Percentiles rank a stretch among this genome's conserved stretches.
Conservation (phyloP, 1,140 invertebrate species). For the Neuroterus valhalla region DNA sequence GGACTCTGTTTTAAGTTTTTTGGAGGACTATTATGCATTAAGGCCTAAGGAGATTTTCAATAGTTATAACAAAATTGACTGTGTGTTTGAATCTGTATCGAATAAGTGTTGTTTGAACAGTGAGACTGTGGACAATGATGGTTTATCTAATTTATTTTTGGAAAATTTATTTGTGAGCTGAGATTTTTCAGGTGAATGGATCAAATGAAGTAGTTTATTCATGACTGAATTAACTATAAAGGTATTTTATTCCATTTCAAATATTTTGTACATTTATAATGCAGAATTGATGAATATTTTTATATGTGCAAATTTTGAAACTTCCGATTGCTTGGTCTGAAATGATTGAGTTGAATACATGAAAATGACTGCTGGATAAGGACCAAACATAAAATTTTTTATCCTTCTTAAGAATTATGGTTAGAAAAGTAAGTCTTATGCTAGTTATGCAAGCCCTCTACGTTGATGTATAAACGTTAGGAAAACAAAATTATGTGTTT, state of each 20-base stretch:
- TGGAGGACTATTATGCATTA: conserved; percentile 77
- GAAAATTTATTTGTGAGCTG: conserved; percentile 47
- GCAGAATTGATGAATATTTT: not conserved
- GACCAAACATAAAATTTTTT: too few relatives aligned
- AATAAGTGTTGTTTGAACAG: conserved; percentile 35
- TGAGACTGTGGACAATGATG: conserved; percentile 36
- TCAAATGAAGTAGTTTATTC: not conserved
- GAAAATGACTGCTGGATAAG: too few relatives aligned
- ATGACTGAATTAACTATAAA: not conserved
- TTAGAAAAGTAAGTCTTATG: too few relatives aligned
- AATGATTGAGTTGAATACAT: too few relatives aligned
- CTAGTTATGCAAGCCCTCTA: too few relatives aligned
- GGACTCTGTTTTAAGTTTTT: conserved; percentile 82
- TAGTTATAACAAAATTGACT: conserved; percentile 61
- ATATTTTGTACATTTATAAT: not conserved
- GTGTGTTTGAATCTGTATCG: conserved; percentile 52
- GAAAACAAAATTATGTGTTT: too few relatives aligned
- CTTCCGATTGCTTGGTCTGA: too few relatives aligned
- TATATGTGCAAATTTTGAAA: too few relatives aligned
- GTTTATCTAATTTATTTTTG: conserved; percentile 40
- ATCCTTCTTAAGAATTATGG: too few relatives aligned
- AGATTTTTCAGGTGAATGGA: conserved; percentile 3
- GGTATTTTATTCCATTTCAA: conserved; percentile 26
- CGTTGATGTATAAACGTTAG: too few relatives aligned
- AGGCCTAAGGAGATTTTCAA: conserved; percentile 53